Base-by-base conservation (phyloP, 2,113 vertebrate species). In the Campylorhamphus procurvoides region DNA sequence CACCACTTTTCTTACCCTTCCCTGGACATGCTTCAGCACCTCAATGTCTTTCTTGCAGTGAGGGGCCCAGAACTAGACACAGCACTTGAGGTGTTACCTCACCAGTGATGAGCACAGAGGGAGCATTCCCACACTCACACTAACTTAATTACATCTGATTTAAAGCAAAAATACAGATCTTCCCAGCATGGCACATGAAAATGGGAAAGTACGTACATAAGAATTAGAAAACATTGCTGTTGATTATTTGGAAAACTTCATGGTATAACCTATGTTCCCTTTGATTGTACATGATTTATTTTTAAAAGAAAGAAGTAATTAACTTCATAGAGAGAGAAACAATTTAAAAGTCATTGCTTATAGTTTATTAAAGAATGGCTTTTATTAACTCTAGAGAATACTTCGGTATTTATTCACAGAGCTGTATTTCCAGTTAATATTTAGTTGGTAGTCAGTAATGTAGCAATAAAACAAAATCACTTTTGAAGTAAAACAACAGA, bases 391-490 rank as follows among this genome's bases (percentile, higher is more conserved):
- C 18, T 66, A 62, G 39, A 74, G 50, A 75, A 72, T 80, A 19
- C 9, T 71, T 86, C 25, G 9, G 12, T 85, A 46, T 59, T 87
- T 80, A 92, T 89, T 78, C 40, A 73, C 17, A 59, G 66, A 62
- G 25, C 19, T 73, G 35, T 66, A 63, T 47, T 93, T 80, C 14
- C 55, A 81, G 56, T 90, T 95, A 90, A 68, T 96, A 86, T 90
- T 95, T 93, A 62, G 37, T 55, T 87, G 12, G 16, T 75, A 89
- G 47, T 78, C 82, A 93, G 28, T 90, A 92, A 78, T 2, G 7
- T 22, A 76, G 50, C 46, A 86, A 53, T 89, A 79, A 92, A 87
- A 87, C 29, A 3, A 83, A 93, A 89, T 84, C 56, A 17, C 10
- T 85, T 84, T 71, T 84, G 31, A 91, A 68, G 56, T 35, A 53